These are phyloP conservation scores for Paratilapia polleni DNA, from an alignment of 2,113 vertebrate genomes.

Conservation along the genomic window DNA sequence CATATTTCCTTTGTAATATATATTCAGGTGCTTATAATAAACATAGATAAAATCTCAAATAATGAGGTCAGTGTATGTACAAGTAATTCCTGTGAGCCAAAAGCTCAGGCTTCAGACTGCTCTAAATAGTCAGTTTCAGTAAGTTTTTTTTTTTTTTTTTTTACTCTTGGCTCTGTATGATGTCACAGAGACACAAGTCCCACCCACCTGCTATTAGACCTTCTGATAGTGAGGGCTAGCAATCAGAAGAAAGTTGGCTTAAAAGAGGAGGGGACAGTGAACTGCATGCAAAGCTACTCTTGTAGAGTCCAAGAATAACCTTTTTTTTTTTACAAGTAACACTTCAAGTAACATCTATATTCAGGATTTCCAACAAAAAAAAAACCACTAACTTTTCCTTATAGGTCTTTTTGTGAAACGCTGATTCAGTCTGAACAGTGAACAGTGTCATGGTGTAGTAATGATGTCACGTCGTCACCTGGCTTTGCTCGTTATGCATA, in stretches of 20 bases:
- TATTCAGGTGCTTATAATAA: no score
- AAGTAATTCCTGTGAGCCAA: no score
- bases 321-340: rapidly evolving
- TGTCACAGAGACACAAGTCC: background rate
- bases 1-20: no score
- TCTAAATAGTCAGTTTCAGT: no score
- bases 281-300: background rate
- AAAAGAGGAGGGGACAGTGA: background rate
- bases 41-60: no score
- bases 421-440: background rate
- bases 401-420: background rate
- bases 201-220: background rate
- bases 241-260: background rate
- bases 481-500: slow-evolving; percentile 6
- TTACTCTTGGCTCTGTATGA: rapidly evolving
- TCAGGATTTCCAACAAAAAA: background rate
- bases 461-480: background rate
- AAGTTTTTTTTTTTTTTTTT: background rate
- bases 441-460: background rate
- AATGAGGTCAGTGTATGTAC: no score
- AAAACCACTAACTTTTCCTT: background rate
- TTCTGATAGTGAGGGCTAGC: background rate
- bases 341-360: background rate
- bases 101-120: no score
- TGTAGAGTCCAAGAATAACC: no score